Conservation (phyloP, 1,140 invertebrate genomes). For the Schlechtendalia chinensis region DNA sequence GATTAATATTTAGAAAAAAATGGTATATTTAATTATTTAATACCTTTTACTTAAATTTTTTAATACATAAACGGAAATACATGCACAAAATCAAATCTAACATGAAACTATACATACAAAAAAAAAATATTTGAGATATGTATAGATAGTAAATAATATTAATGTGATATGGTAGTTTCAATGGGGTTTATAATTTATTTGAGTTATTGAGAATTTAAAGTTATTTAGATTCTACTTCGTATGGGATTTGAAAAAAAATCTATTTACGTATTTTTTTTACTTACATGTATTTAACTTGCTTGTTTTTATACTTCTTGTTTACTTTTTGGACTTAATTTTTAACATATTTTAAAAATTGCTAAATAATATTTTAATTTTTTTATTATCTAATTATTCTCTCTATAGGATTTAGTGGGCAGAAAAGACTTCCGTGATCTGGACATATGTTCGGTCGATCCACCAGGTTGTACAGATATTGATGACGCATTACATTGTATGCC, state of each 20-base stretch:
- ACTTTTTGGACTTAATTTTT: no score
- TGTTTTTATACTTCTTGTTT: not conserved
- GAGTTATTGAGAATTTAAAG: not conserved
- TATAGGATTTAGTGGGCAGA: slow-evolving; percentile 74
- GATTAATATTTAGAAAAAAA: no score
- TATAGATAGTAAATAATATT: no score
- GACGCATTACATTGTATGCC: slow-evolving; percentile 91
- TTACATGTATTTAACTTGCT: not conserved
- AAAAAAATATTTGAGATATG: no score
- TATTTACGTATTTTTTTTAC: not conserved
- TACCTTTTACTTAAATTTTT: no score
- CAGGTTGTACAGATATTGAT: slow-evolving; percentile 98
- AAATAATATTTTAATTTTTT: not conserved
- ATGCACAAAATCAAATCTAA: no score
- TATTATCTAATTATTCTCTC: not conserved
- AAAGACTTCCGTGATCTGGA: slow-evolving; percentile 80
- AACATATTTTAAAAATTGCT: not conserved
- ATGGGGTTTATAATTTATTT: not conserved
- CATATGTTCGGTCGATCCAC: slow-evolving; percentile 97
- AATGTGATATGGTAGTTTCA: no score
- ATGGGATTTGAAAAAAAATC: not conserved
- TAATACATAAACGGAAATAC: no score
- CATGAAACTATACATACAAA: no score
- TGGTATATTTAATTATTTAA: no score
- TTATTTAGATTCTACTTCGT: not conserved